Percentiles rank a stretch among this genome's conserved stretches.
Conservation (phyloP, 1,140 invertebrate species). For the Drosophila teissieri region DNA sequence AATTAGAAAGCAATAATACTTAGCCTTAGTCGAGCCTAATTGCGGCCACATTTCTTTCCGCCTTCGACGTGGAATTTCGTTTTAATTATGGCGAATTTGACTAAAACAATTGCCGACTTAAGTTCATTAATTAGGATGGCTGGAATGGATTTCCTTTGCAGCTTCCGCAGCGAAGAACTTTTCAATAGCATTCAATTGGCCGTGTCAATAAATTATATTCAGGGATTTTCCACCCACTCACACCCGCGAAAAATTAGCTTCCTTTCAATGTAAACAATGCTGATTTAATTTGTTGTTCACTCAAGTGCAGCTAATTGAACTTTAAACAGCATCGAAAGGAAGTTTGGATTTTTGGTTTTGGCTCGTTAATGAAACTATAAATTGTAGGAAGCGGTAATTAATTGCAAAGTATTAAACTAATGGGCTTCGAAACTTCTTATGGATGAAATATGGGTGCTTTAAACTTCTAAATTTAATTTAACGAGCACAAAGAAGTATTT, state of each 20-base stretch:
- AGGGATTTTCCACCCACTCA: constrained; percentile 10
- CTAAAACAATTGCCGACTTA: constrained; percentile 63
- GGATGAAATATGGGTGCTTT: neutral
- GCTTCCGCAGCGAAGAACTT: constrained; percentile 46
- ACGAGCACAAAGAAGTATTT: neutral
- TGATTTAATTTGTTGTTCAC: constrained; percentile 69
- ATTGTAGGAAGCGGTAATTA: constrained; percentile 5
- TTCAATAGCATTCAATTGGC: constrained; percentile 51
- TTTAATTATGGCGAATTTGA: constrained; percentile 62
- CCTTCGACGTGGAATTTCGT: constrained; percentile 23
- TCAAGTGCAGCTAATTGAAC: constrained; percentile 64
- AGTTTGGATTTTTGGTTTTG: constrained; percentile 12
- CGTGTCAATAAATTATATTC: constrained; percentile 62
- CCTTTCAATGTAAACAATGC: constrained; percentile 42
- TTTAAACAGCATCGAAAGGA: constrained; percentile 35
- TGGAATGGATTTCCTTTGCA: constrained; percentile 10
- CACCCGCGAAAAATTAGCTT: constrained; percentile 2
- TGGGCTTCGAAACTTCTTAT: neutral
- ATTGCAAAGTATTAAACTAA: neutral
- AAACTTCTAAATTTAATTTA: neutral
- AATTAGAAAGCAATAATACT: constrained; percentile 83
- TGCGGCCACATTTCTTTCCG: constrained; percentile 32
- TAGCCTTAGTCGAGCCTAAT: constrained; percentile 58
- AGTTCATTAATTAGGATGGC: constrained; percentile 62
- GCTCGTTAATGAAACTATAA: constrained; percentile 19